These are phyloP conservation scores for Trissoscelio sp. DNA, from an alignment of 2,888 invertebrate species.

Conservation along the genomic window DNA sequence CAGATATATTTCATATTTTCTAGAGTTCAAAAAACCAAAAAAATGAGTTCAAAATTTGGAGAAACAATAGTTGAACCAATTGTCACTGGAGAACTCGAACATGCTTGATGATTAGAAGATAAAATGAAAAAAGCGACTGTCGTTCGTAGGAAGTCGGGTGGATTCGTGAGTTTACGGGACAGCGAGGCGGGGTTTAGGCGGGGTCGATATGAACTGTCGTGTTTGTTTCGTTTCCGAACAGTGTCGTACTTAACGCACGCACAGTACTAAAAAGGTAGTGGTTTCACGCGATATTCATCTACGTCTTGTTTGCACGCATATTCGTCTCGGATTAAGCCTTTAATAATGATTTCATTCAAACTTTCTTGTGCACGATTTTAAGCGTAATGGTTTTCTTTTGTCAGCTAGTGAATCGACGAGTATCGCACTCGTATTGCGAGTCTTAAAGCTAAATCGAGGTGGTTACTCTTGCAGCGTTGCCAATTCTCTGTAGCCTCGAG, in stretches of 20 bases:
- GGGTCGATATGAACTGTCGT: slow-evolving; percentile 79
- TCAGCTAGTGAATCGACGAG: slow-evolving; percentile 58
- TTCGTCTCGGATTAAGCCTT: neutral
- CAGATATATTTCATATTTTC: too few relatives aligned
- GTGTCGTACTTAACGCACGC: slow-evolving; percentile 75
- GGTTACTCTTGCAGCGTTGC: slow-evolving; percentile 73
- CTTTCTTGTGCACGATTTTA: neutral
- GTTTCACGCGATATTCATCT: slow-evolving; percentile 44
- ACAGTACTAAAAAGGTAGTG: slow-evolving; percentile 60
- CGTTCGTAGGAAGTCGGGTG: slow-evolving; percentile 72
- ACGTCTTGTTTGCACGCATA: slow-evolving; percentile 37
- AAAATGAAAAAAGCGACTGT: slow-evolving; percentile 23
- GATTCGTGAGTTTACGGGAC: slow-evolving; percentile 73
- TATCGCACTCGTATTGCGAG: slow-evolving; percentile 62
- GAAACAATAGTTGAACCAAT: too few relatives aligned
- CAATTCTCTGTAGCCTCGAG: slow-evolving; percentile 71
- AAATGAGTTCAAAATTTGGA: too few relatives aligned
- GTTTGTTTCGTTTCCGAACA: slow-evolving; percentile 75
- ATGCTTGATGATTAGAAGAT: slow-evolving; percentile 4
- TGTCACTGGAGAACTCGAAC: too few relatives aligned
- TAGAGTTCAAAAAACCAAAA: too few relatives aligned
- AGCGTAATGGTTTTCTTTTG: slow-evolving; percentile 39
- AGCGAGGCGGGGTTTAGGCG: slow-evolving; percentile 81
- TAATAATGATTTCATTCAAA: neutral
- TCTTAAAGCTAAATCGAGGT: slow-evolving; percentile 62